These are phyloP conservation scores for Drosophila hydei DNA, from an alignment of 1,140 invertebrate species.

Conservation along the genomic window DNA sequence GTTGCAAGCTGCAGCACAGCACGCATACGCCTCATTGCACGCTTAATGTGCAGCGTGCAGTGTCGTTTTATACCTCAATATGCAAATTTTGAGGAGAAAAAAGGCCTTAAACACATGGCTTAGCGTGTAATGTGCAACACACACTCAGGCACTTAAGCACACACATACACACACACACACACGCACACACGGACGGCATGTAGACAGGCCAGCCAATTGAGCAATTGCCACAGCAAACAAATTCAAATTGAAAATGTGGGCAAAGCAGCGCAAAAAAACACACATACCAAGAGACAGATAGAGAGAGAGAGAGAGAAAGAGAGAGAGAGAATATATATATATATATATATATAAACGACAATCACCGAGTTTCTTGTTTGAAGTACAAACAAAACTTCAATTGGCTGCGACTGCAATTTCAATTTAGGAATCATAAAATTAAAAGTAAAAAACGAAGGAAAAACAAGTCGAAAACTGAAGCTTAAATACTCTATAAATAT, in stretches of 20 bases:
- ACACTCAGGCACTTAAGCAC: constrained; percentile 24
- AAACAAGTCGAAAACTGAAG: constrained; percentile 14
- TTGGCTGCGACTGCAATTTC: constrained; percentile 69
- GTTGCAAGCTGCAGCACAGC: constrained; percentile 32
- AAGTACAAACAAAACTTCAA: constrained; percentile 74
- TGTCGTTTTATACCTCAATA: constrained; percentile 31
- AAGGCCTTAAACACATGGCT: constrained; percentile 71
- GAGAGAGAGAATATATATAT: constrained; percentile 1
- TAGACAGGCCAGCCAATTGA: constrained; percentile 71
- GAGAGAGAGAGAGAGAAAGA: constrained; percentile 21
- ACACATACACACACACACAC: constrained; percentile 32
- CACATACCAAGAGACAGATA: constrained; percentile 11
- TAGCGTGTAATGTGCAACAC: constrained; percentile 69
- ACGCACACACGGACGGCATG: constrained; percentile 37
- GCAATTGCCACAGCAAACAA: constrained; percentile 81
- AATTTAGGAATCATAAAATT: constrained; percentile 68
- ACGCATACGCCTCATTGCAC: constrained; percentile 63
- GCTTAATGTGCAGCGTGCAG: constrained; percentile 43
- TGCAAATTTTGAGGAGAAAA: constrained; percentile 30
- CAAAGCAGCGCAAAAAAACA: constrained; percentile 52
- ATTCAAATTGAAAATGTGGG: constrained; percentile 82
- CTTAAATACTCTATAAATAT: neutral
- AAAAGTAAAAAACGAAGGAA: constrained; percentile 14
- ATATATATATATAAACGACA: constrained; percentile 22
- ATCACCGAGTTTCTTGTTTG: constrained; percentile 69